Conservation (phyloP, 2,797 vertebrate species). For the Anabas testudineus region DNA sequence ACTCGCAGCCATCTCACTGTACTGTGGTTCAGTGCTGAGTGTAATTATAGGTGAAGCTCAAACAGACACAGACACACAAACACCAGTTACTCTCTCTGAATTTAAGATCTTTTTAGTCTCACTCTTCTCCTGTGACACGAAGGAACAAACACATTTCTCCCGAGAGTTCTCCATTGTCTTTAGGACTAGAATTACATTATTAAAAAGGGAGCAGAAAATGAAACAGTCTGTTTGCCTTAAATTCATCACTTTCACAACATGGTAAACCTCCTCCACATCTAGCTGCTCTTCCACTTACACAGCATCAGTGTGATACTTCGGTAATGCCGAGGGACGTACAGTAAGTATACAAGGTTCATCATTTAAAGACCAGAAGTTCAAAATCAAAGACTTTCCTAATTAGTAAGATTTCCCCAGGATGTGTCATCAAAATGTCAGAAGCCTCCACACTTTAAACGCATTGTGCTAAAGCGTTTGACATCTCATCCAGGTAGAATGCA, state of each 20-base stretch:
- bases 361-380: slow-evolving; percentile 59
- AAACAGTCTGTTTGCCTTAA: slow-evolving; percentile 23
- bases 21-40: background rate
- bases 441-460: slow-evolving; percentile 60
- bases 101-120: background rate
- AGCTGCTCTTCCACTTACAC: slow-evolving; percentile 54
- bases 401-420: slow-evolving; percentile 62
- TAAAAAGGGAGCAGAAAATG: slow-evolving; percentile 12
- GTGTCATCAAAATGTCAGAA: slow-evolving; percentile 73
- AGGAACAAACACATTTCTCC: background rate
- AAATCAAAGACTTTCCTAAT: slow-evolving; percentile 70
- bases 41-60: background rate
- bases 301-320: slow-evolving; percentile 44
- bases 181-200: background rate
- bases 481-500: slow-evolving; percentile 56
- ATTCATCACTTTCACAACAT: slow-evolving; percentile 26
- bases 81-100: background rate
- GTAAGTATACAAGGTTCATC: slow-evolving; percentile 57
- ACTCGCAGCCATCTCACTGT: background rate
- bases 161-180: background rate
- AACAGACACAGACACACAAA: background rate
- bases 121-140: background rate
- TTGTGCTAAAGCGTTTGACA: slow-evolving; percentile 55
- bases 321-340: slow-evolving; percentile 46
- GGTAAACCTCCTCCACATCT: slow-evolving; percentile 24